phyloP scores from a whole-genome alignment of 2,797 vertebrate species.

The Halcyon badia region DNA sequence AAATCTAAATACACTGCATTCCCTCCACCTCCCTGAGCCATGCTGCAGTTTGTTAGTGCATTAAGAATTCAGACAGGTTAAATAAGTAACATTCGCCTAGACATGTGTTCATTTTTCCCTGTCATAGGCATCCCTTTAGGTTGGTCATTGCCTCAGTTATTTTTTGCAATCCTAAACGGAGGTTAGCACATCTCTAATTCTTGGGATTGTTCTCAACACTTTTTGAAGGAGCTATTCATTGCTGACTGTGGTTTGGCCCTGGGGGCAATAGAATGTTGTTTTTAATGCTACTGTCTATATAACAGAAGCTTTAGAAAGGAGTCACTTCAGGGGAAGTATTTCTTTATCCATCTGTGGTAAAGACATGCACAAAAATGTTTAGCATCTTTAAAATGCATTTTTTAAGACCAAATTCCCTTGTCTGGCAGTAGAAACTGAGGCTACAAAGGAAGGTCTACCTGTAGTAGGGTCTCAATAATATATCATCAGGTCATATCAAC shows the following conservation, averaged over 20 bases:
- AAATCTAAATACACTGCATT: background rate
- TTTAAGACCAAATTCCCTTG: background rate
- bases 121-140: background rate
- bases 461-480: background rate
- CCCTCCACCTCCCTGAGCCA: background rate
- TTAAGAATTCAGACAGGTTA: background rate
- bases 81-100: background rate
- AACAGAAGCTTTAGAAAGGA: background rate
- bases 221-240: background rate
- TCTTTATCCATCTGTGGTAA: background rate
- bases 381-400: background rate
- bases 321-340: conserved; percentile 3
- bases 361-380: background rate
- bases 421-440: background rate
- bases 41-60: background rate
- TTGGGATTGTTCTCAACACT: background rate
- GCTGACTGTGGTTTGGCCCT: background rate
- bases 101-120: background rate
- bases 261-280: background rate
- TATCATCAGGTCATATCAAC: background rate
- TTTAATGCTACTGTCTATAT: background rate
- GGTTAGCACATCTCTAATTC: background rate
- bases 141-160: background rate
- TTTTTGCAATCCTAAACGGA: background rate
- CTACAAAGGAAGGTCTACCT: background rate